These are phyloP conservation scores for Aptenodytes patagonicus DNA, from an alignment of 2,113 vertebrate genomes.

Conservation along the genomic window DNA sequence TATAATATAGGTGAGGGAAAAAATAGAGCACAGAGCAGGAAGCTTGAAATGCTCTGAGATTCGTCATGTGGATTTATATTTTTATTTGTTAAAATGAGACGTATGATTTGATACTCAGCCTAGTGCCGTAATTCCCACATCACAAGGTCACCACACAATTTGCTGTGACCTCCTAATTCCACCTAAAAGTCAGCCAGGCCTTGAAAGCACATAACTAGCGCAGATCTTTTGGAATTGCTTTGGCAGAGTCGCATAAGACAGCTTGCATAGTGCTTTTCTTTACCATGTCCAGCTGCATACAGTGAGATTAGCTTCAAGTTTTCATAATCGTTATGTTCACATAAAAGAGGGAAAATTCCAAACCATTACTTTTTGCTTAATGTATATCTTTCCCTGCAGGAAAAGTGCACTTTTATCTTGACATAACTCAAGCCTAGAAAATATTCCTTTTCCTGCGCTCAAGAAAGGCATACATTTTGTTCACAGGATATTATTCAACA, in stretches of 20 bases:
- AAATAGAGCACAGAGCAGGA: neutral
- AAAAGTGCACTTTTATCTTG: conserved; percentile 27
- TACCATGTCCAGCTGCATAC: conserved; percentile 4
- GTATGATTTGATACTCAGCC: neutral
- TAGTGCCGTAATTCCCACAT: neutral
- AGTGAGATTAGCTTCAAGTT: neutral
- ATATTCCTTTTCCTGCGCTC: neutral
- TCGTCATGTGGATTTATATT: neutral
- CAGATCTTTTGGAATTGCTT: neutral
- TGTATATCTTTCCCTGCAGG: neutral
- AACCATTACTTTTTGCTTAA: neutral
- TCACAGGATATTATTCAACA: neutral
- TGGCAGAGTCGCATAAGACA: neutral
- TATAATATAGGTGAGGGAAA: neutral
- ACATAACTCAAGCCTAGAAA: neutral
- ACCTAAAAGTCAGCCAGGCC: neutral
- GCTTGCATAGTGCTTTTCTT: neutral
- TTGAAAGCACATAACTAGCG: neutral
- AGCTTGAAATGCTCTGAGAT: neutral
- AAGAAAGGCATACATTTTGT: neutral
- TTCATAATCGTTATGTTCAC: neutral
- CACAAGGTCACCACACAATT: neutral
- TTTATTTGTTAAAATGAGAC: neutral
- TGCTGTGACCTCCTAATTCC: neutral
- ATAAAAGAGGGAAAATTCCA: conserved; percentile 36